A percentile compares a stretch with the other conserved stretches of the same genome.
These are phyloP conservation scores for Oophaga sylvatica DNA, from an alignment of 2,797 vertebrate genomes.

Conservation along the genomic window DNA sequence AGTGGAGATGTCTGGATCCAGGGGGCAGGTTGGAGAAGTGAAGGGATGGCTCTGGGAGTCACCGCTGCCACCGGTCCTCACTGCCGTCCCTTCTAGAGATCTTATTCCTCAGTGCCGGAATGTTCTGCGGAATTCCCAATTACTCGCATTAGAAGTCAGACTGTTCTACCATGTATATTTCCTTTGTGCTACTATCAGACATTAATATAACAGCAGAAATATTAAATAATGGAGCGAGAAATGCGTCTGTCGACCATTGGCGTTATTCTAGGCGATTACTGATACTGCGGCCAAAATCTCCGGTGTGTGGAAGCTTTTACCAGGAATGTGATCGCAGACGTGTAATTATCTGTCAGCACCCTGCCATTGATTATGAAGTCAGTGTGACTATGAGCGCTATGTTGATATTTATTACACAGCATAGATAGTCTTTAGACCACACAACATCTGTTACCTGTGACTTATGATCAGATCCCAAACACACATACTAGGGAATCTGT, in stretches of 20 bases:
- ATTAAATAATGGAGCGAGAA: not conserved
- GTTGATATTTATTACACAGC: not conserved
- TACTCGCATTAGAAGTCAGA: not conserved
- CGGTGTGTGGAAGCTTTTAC: not conserved
- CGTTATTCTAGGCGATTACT: not conserved
- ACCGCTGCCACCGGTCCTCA: not conserved
- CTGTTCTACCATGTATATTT: not conserved
- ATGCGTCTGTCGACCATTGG: too few relatives aligned
- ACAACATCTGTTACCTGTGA: not conserved
- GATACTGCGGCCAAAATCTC: not conserved
- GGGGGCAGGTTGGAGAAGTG: slow-evolving; percentile 75
- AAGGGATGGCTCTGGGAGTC: slow-evolving; percentile 28
- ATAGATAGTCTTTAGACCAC: not conserved
- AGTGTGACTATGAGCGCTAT: not conserved
- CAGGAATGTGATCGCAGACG: not conserved
- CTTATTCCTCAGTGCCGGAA: not conserved
- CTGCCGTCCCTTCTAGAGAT: not conserved
- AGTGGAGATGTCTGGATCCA: slow-evolving; percentile 69
- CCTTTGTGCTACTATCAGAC: not conserved
- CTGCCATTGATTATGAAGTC: not conserved
- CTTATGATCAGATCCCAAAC: not conserved
- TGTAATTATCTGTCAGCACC: not conserved
- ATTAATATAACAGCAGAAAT: not conserved
- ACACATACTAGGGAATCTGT: slow-evolving; percentile 68
- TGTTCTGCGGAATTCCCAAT: not conserved